Conservation (phyloP, 2,888 invertebrate species). For the Xylocampa areola region DNA sequence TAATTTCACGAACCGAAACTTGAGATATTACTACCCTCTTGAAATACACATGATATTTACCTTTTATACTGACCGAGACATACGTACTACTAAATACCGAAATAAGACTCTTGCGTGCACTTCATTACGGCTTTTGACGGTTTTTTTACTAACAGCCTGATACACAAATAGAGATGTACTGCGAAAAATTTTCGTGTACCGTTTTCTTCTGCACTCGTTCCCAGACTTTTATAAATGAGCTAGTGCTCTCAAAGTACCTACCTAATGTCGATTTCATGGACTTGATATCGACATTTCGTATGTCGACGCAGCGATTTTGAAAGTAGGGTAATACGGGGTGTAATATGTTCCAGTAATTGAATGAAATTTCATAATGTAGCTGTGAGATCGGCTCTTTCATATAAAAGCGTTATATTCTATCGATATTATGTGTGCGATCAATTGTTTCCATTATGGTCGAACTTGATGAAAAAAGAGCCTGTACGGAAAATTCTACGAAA, state of each 20-base stretch:
- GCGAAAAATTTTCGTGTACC: neutral
- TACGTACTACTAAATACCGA: neutral
- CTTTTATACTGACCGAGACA: conserved; percentile 1
- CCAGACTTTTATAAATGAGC: conserved; percentile 45
- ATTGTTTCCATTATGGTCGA: conserved; percentile 26
- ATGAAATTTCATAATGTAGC: conserved; percentile 52
- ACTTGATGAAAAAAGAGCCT: conserved; percentile 27
- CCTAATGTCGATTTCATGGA: conserved; percentile 45
- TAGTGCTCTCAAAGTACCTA: conserved; percentile 43
- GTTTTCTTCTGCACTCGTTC: conserved; percentile 17
- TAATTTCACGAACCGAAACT: conserved; percentile 25
- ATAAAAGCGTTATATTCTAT: conserved; percentile 25
- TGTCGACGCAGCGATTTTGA: conserved; percentile 44
- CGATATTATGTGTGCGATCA: conserved; percentile 13
- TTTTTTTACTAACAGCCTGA: conserved; percentile 6
- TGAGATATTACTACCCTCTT: conserved; percentile 19
- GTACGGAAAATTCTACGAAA: neutral
- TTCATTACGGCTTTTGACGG: conserved; percentile 18
- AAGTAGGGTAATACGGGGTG: conserved; percentile 48
- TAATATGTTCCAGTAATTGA: conserved; percentile 54
- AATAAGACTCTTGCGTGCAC: neutral
- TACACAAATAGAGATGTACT: conserved; percentile 30
- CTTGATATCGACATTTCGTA: conserved; percentile 33
- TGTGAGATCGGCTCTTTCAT: conserved; percentile 25
- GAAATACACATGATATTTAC: conserved; percentile 26